Evolutionary conservation across 1,140 invertebrate species (phyloP).

Genomic region (Contarinia nasturtii): DNA sequence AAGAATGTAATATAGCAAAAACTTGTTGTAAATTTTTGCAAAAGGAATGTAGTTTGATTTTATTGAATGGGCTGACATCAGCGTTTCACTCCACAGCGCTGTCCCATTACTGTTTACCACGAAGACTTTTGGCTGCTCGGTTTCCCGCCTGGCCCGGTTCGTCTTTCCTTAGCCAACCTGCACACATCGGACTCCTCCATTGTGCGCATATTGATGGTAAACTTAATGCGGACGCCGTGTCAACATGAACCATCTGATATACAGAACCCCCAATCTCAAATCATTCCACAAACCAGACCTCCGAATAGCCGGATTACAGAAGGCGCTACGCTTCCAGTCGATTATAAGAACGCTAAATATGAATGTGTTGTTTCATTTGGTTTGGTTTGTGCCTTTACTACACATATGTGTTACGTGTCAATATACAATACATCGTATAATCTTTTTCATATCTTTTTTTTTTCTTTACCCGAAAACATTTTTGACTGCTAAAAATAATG

Average conservation of each 20-base stretch:
- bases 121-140: constrained; percentile 92
- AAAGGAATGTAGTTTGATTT: constrained; percentile 66
- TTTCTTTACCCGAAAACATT: no score
- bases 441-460: no score
- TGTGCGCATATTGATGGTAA: constrained; percentile 79
- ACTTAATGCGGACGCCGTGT: constrained; percentile 75
- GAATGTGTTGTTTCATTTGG: neutral
- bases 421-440: no score
- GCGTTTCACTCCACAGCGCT: constrained; percentile 81
- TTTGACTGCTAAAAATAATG: no score
- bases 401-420: no score
- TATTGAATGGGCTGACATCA: constrained; percentile 67
- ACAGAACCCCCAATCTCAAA: constrained; percentile 66
- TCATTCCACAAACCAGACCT: constrained; percentile 68
- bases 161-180: constrained; percentile 88
- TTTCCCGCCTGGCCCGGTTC: constrained; percentile 92
- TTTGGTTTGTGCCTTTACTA: no score
- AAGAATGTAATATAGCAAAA: no score
- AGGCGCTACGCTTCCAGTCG: constrained; percentile 74
- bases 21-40: constrained; percentile 7
- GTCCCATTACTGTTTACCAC: constrained; percentile 93
- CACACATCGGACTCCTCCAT: constrained; percentile 55
- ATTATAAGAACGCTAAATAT: constrained; percentile 6
- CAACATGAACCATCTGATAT: constrained; percentile 46
- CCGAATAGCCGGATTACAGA: constrained; percentile 88